phyloP scores from a whole-genome alignment of 2,797 vertebrate species.

The Helostoma temminkii region DNA sequence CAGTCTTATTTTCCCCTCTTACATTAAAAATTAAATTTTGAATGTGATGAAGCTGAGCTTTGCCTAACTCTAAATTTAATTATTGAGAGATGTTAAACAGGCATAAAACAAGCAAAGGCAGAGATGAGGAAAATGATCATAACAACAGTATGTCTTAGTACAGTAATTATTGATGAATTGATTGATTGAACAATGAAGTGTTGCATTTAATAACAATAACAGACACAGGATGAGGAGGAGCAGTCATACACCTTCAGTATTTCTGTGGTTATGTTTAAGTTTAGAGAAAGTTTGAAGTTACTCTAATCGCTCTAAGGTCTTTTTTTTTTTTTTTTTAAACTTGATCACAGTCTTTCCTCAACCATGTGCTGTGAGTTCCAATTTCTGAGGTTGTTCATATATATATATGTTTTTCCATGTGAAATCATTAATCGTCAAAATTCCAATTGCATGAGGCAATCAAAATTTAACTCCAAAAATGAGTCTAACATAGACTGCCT shows the following conservation, averaged over 20 bases:
- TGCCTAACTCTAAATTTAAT: neutral
- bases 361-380: neutral
- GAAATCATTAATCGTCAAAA: conserved; percentile 19
- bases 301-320: too few species aligned
- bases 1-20: neutral
- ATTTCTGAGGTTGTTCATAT: neutral
- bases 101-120: neutral
- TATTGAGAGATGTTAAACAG: neutral
- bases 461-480: conserved; percentile 25
- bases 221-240: neutral
- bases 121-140: neutral
- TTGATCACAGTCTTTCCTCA: neutral
- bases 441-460: conserved; percentile 30
- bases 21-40: conserved; percentile 9
- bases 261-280: too few species aligned
- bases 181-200: too few species aligned
- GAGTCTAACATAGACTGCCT: conserved; percentile 19
- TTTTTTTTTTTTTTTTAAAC: neutral
- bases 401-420: conserved; percentile 9
- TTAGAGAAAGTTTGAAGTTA: neutral
- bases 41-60: conserved; percentile 2
- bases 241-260: too few species aligned
- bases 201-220: neutral
- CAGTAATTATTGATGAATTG: too few species aligned
- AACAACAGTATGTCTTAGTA: neutral